Evolutionary conservation across 2,113 vertebrate species (phyloP), one percentile per base, ranked within the genome.

Genomic region (Neopipo cinnamomea): DNA sequence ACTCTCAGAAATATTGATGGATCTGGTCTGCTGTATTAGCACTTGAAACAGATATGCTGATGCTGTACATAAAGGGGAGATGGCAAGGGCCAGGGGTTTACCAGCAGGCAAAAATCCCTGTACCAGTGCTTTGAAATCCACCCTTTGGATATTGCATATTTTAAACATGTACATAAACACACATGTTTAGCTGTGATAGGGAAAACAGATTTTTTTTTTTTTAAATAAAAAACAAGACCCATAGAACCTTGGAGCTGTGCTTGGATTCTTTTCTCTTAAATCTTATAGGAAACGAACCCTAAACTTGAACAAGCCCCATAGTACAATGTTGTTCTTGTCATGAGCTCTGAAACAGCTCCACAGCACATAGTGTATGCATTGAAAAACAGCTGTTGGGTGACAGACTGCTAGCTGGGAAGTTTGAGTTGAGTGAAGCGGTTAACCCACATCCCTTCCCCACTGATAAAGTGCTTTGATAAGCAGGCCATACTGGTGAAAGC

Each of bases 401-500:
- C 98, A 98, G 97, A 97, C 95, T 90, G 97, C 83, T 96, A 97
- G 97, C 98, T 97, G 97, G 98, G 98, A 97, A 97, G 97, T 92
- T 96, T 5, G 77, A 97, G 97, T 49, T 97, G 98, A 98, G 98
- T 98, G 98, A 98, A 97, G 98, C 98, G 98, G 98, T 98, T 97
- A 98, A 98, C 98, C 99, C 98, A 98, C 98, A 99, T 99, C 98
- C 98, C 98, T 98, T 98, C 97, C 97, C 98, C 97, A 98, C 98
- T 97, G 99, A 99, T 99, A 99, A 99, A 99, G 99, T 99, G 99
- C 99, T 99, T 97, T 98, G 99, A 99, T 99, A 99, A 99, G 99
- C 98, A 87, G 93, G 93, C 93, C 71, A 86, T 97, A 96, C 96
- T 98, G 98, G 97, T 97, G 97, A 98, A 98, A 97, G 95, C 92